phyloP scores from a whole-genome alignment of 1,140 invertebrate genomes.

The Procambarus virginalis region DNA sequence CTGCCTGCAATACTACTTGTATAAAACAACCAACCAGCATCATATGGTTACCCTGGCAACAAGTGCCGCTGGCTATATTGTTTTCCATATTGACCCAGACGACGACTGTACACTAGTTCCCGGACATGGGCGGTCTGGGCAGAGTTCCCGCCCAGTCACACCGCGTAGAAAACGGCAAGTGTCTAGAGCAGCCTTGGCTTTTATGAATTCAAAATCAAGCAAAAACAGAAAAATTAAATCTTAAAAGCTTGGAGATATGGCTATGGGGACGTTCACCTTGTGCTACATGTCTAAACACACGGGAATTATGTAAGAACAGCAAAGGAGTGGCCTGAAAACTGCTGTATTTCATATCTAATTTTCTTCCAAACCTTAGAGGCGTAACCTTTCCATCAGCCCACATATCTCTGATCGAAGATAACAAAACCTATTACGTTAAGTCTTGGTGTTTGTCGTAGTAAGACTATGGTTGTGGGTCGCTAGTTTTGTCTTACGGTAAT shows the following conservation, averaged over 20 bases:
- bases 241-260: constrained; percentile 46
- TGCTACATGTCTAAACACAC: constrained; percentile 5
- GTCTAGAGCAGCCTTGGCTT: background rate
- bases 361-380: background rate
- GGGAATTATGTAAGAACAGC: background rate
- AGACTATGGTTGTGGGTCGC: constrained; percentile 37
- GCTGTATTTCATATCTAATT: background rate
- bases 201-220: background rate
- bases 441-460: constrained; percentile 1
- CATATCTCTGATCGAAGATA: constrained; percentile 42
- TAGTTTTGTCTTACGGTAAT: constrained; percentile 9
- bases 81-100: background rate
- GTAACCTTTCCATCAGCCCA: constrained; percentile 31
- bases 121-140: constrained; percentile 2
- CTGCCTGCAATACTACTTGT: background rate
- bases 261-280: constrained; percentile 33
- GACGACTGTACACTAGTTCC: constrained; percentile 30
- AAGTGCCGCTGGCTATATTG: background rate
- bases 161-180: constrained; percentile 35
- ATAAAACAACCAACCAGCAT: background rate
- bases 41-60: background rate
- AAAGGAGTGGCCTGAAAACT: background rate
- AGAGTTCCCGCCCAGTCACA: constrained; percentile 21
- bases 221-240: background rate
- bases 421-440: background rate